Evolutionary conservation across 2,113 vertebrate species (phyloP).

Genomic region (Seriola quinqueradiata): DNA sequence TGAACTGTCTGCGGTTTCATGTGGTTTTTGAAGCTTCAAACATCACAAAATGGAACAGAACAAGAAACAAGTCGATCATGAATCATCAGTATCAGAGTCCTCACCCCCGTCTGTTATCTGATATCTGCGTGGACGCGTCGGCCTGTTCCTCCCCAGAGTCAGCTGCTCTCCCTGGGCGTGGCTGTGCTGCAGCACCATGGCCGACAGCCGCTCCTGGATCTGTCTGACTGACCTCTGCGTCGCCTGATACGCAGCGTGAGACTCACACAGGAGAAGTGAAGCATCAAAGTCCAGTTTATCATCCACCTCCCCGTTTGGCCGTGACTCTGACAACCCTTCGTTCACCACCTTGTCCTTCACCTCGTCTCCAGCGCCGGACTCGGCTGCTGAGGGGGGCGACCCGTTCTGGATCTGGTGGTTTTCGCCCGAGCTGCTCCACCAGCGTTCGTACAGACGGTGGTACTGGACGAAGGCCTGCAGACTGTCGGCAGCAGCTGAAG

Average conservation of each 20-base stretch:
- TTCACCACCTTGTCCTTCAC: background rate
- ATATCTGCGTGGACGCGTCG: fast-evolving
- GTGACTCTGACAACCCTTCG: fast-evolving
- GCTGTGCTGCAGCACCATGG: slow-evolving; percentile 88
- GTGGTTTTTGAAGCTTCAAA: no score
- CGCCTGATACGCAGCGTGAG: slow-evolving; percentile 87
- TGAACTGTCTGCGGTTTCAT: no score
- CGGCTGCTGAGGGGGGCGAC: background rate
- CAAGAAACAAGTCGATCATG: background rate
- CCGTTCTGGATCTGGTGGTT: background rate
- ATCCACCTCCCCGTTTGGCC: fast-evolving
- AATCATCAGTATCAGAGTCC: background rate
- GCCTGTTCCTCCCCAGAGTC: background rate
- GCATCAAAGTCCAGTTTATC: slow-evolving; percentile 49
- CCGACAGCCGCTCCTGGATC: slow-evolving; percentile 86
- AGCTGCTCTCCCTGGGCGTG: slow-evolving; percentile 48
- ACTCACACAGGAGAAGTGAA: slow-evolving; percentile 86
- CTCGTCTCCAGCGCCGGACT: background rate
- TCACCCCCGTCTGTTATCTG: slow-evolving; percentile 23
- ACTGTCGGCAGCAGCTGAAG: slow-evolving; percentile 81
- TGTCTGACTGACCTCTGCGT: slow-evolving; percentile 82
- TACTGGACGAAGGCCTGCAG: slow-evolving; percentile 90
- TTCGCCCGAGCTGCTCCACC: slow-evolving; percentile 85
- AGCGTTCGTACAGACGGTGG: slow-evolving; percentile 87
- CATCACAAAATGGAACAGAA: background rate